Percentiles rank a stretch among this genome's conserved stretches.
These are phyloP conservation scores for Numida meleagris DNA, from an alignment of 2,113 vertebrate genomes.

Conservation along the genomic window DNA sequence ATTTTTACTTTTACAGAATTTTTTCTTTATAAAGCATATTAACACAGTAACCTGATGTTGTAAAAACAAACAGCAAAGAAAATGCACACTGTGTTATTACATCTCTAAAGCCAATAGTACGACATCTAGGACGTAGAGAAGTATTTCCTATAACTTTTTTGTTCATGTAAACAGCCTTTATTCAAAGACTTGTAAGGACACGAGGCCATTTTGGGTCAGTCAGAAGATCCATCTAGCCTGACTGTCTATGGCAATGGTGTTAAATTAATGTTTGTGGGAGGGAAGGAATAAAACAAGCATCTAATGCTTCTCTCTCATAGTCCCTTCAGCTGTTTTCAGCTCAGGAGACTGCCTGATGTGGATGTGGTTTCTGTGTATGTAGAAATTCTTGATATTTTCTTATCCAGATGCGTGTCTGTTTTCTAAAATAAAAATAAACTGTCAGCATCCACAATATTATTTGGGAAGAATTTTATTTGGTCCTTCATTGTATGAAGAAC, in stretches of 20 bases:
- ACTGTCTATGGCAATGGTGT: not conserved
- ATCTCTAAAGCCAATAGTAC: not conserved
- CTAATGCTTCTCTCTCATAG: not conserved
- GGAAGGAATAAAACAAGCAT: not conserved
- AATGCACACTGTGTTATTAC: rapidly evolving
- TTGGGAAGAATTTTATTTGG: not conserved
- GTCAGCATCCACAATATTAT: not conserved
- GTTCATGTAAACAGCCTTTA: not conserved
- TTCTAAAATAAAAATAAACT: not conserved
- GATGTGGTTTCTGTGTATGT: not conserved
- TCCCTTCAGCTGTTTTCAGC: not conserved
- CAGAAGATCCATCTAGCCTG: not conserved
- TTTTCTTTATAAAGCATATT: not conserved
- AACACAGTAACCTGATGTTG: not conserved
- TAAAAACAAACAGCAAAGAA: not conserved
- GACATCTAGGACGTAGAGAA: not conserved
- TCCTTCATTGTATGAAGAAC: not conserved
- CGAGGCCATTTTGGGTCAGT: not conserved
- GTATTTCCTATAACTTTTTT: not conserved
- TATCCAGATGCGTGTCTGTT: not conserved
- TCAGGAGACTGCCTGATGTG: not conserved
- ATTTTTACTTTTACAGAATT: not conserved
- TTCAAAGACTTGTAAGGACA: not conserved
- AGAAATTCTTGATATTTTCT: not conserved
- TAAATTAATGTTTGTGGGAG: not conserved